Percentiles rank a stretch among this genome's conserved stretches.
Conservation (phyloP, 2,113 vertebrate genomes). For the Procavia capensis region DNA sequence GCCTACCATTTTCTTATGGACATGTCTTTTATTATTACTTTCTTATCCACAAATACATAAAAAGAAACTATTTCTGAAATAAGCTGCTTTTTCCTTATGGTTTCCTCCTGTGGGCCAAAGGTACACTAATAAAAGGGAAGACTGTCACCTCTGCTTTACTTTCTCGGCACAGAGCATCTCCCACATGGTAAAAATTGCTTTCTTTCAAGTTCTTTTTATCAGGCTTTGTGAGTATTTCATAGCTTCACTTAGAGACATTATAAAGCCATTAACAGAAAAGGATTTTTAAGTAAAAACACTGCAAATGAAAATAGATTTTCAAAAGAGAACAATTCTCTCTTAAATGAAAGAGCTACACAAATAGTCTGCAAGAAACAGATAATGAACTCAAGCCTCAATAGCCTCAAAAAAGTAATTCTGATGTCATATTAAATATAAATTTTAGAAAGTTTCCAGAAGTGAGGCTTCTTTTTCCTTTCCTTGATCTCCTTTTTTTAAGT, state of each 20-base stretch:
- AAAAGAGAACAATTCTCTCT: conserved; percentile 40
- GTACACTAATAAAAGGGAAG: not conserved
- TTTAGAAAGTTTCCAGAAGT: conserved; percentile 26
- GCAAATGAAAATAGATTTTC: conserved; percentile 61
- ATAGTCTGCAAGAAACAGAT: not conserved
- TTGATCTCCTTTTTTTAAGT: not conserved
- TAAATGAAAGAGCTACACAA: conserved; percentile 56
- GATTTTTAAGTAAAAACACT: conserved; percentile 29
- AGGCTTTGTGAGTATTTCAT: not conserved
- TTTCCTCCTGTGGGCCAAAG: not conserved
- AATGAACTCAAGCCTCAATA: conserved; percentile 30
- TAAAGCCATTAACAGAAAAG: not conserved
- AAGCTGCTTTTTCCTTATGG: not conserved
- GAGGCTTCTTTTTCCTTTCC: conserved; percentile 22
- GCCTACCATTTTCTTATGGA: not conserved
- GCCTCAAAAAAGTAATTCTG: conserved; percentile 35
- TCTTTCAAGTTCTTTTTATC: not conserved
- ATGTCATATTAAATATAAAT: conserved; percentile 61
- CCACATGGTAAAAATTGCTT: not conserved
- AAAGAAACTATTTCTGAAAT: not conserved
- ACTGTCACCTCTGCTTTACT: not conserved
- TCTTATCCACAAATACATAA: not conserved
- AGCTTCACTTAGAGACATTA: conserved; percentile 33
- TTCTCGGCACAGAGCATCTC: not conserved
- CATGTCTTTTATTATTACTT: not conserved